Evolutionary conservation across 2,888 invertebrate genomes (phyloP).

Genomic region (Lasioglossum lativentre): DNA sequence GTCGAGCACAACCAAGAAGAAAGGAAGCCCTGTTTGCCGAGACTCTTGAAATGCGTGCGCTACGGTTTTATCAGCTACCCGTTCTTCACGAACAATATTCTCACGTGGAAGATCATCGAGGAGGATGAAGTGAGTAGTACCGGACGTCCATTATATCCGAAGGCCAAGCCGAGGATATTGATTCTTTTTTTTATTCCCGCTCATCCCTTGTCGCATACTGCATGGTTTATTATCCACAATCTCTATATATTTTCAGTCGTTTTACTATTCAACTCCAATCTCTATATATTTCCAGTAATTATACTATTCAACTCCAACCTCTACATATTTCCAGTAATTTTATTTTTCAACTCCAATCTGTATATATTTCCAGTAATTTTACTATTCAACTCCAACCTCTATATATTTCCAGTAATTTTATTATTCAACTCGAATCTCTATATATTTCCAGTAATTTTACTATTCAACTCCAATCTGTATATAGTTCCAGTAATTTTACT

Average conservation of each 20-base stretch:
- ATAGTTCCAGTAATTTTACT: background rate
- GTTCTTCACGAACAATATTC: constrained; percentile 86
- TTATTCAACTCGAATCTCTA: background rate
- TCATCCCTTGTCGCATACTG: background rate
- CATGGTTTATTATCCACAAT: background rate
- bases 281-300: background rate
- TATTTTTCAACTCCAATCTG: background rate
- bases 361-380: background rate
- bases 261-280: background rate
- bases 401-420: background rate
- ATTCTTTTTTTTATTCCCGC: background rate
- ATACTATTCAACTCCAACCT: background rate
- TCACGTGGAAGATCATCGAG: constrained; percentile 86
- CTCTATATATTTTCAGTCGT: background rate
- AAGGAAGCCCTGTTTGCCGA: constrained; percentile 86
- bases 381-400: background rate
- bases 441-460: background rate
- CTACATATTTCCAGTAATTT: background rate
- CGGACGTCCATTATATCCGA: constrained; percentile 10
- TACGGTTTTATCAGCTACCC: constrained; percentile 88
- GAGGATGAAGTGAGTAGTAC: constrained; percentile 85
- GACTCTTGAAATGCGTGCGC: constrained; percentile 88
- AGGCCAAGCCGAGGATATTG: background rate
- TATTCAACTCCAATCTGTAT: background rate
- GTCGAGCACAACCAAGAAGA: constrained; percentile 87